Conservation (phyloP, 2,888 invertebrate species). For the Eurytoma adleriae region DNA sequence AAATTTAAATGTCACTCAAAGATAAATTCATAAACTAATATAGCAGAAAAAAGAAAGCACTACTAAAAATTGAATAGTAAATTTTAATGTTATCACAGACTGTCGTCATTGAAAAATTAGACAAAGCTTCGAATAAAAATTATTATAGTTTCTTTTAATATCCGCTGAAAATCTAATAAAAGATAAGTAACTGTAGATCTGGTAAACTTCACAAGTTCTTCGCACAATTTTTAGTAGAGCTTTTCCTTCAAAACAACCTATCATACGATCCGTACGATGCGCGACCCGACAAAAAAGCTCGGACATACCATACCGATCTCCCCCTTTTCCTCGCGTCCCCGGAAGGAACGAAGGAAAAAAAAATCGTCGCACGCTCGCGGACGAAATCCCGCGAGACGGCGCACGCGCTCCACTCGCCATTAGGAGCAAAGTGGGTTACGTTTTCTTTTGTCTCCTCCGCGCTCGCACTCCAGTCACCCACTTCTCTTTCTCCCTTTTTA, state of each 20-base stretch:
- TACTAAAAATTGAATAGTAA: too few species aligned
- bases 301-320: too few species aligned
- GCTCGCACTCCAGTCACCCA: slow-evolving; percentile 49
- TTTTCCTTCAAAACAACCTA: not conserved
- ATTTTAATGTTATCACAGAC: too few species aligned
- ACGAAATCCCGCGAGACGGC: not conserved
- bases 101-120: too few species aligned
- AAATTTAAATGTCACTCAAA: too few species aligned
- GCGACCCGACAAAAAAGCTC: not conserved
- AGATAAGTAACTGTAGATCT: too few species aligned
- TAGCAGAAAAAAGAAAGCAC: too few species aligned
- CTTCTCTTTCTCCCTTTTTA: slow-evolving; percentile 37
- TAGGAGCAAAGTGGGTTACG: slow-evolving; percentile 63
- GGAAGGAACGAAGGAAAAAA: not conserved
- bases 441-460: slow-evolving; percentile 62
- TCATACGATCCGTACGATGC: not conserved
- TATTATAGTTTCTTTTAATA: too few species aligned
- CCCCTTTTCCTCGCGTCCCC: not conserved
- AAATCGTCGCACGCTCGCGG: not conserved
- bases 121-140: too few species aligned
- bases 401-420: slow-evolving; percentile 42
- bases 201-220: too few species aligned
- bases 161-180: too few species aligned
- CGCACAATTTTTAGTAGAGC: not conserved
- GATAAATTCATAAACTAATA: too few species aligned